Evolutionary conservation across 2,113 vertebrate species (phyloP).

Genomic region (Microcebus ravelobensis): DNA sequence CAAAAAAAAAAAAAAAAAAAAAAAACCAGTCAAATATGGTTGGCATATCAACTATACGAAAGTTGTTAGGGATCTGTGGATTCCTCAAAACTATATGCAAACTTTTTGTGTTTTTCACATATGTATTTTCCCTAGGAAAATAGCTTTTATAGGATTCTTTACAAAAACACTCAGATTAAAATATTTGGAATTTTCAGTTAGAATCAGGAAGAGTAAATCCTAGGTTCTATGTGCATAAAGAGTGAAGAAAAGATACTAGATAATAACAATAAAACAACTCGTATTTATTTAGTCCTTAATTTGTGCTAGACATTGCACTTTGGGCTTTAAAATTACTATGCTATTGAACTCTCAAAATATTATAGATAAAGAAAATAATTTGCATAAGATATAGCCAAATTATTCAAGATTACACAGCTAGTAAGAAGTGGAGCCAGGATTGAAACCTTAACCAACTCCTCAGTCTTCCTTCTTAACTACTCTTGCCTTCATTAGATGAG

Average conservation of each 20-base stretch:
- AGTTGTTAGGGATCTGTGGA: background rate
- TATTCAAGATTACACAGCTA: background rate
- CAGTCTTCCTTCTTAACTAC: background rate
- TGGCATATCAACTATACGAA: background rate
- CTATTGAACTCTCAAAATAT: background rate
- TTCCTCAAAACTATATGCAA: background rate
- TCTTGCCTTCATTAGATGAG: background rate
- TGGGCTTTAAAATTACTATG: background rate
- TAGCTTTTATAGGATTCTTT: background rate
- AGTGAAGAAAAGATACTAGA: background rate
- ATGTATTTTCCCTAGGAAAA: background rate
- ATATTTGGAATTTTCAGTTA: background rate
- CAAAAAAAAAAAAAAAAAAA: too few species aligned
- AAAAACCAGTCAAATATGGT: background rate
- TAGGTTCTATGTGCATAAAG: background rate
- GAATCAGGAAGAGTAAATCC: background rate
- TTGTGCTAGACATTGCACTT: background rate
- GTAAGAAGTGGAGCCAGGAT: background rate
- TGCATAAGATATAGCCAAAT: background rate
- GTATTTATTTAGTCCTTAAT: background rate
- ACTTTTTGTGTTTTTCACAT: background rate
- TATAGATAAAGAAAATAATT: background rate
- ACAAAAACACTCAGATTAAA: background rate
- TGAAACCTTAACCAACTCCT: background rate
- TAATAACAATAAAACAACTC: background rate